Evolutionary conservation across 2,113 vertebrate species (phyloP), one percentile per base, ranked within the genome.

Genomic region (Hirundichthys speculiger): DNA sequence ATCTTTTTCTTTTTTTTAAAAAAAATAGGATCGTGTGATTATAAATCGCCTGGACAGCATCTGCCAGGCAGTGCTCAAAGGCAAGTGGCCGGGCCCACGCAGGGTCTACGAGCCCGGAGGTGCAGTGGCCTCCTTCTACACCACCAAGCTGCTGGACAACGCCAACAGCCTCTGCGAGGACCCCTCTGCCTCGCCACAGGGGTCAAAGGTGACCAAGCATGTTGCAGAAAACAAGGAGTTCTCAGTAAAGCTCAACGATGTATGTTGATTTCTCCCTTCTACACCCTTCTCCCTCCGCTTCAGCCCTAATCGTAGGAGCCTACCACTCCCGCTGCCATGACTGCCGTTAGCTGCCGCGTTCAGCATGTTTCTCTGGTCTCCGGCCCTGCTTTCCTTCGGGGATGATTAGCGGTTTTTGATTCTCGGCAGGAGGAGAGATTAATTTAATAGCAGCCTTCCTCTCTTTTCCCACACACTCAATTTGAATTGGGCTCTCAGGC

Each of bases 171-270:
- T 90, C 89, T 62, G 92, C 88, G 96, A 98, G 91, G 97, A 98
- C 49, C 93, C 91, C 34, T 94, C 96, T 30, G 94, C 94, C 16
- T 96, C 96, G 22, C 83, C 95, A 91, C 97, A 99, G 94, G 95
- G 96, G 94, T 95, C 96, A 96, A 98, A 99, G 98, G 98, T 99
- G 96, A 98, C 96, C 96, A 97, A 96, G 96, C 96, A 98, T 98
- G 98, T 98, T 95, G 95, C 94, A 96, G 96, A 97, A 96, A 91
- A 88, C 88, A 98, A 98, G 96, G 96, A 99, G 95, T 99, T 99
- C 97, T 98, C 97, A 96, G 96, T 98, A 94, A 98, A 97, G 96
- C 96, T 98, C 93, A 98, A 97, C 94, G 95, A 99, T 95, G 97
- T 99, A 99, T 99, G 97, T 99, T 94, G 92, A 94, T 95, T 96